Base-by-base conservation (phyloP, 2,797 vertebrate genomes). In the Hemibagrus guttatus region DNA sequence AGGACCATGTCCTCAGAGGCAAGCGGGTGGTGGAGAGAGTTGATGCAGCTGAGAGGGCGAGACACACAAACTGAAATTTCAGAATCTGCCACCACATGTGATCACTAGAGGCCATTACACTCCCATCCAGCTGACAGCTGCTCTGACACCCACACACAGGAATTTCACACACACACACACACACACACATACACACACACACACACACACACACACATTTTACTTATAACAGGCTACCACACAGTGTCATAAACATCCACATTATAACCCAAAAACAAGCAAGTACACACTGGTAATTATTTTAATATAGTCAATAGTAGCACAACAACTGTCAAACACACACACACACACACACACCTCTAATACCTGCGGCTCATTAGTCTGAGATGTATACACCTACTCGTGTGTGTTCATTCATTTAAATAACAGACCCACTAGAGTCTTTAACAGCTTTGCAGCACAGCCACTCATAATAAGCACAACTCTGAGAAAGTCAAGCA, bases 91-190 rank as follows among this genome's bases (percentile, higher is more conserved):
- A 86, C 78, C 76, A 75, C 81, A 88, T 89, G 78, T 76, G 35
- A 85, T 59, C 71, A 87, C 84, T 86, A 68, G 88, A 88, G 86
- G 83, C 88, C 82, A 89, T 90, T 88, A 86, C 82, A 79, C 76
- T 83, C 52, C 72, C 72, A 79, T 83, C 83, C 83, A 83, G 83
- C 86, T 89, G 89, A 90, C 84, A 89, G 89, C 86, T 89, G 85
- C 68, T 74, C 52, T 75, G 19, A 85, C 86, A 72, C 87, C 84
- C 87, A 87, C 84, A 84, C 26, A 21, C 84, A 87, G 56, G 23
- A 85, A 54, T 72, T 75, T 69, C 35, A 87, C 69, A 76, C 84
- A 91, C 42, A 85, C 86, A 86, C 75, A 88, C 74, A 86, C 88
- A 87, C 88, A 81, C 86, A 88, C 76, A 89, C 82, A 81, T 85